These are phyloP conservation scores for Lutraria rhynchaena DNA, from an alignment of 1,140 invertebrate species.

Conservation along the genomic window DNA sequence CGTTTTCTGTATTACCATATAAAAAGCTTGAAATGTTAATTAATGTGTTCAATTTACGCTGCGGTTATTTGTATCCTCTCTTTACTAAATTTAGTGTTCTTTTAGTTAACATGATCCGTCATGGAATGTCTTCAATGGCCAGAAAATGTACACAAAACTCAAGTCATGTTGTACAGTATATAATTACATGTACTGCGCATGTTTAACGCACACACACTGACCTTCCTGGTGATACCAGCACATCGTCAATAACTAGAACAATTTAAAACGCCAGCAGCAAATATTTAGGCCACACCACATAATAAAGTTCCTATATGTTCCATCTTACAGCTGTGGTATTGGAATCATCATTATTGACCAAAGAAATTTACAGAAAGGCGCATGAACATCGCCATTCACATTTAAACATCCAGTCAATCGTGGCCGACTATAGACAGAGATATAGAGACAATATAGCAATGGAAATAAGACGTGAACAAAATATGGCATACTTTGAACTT, in stretches of 20 bases:
- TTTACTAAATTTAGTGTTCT: no score
- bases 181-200: no score
- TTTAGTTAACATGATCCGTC: no score
- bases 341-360: constrained; percentile 57
- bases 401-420: neutral
- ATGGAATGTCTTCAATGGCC: no score
- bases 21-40: no score
- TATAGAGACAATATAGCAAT: neutral
- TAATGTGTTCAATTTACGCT: no score
- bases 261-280: neutral
- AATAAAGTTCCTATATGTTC: neutral
- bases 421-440: neutral
- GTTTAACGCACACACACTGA: neutral
- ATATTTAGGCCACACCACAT: neutral
- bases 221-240: neutral
- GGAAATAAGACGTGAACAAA: neutral
- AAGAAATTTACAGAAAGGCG: constrained; percentile 61
- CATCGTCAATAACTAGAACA: neutral
- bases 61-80: no score
- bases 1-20: no score
- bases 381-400: constrained; percentile 40
- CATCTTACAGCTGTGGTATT: constrained; percentile 61
- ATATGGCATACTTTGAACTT: neutral
- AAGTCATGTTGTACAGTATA: neutral
- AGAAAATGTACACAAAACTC: neutral